Evolutionary conservation across 1,140 invertebrate species (phyloP).

Genomic region (Thrips palmi): DNA sequence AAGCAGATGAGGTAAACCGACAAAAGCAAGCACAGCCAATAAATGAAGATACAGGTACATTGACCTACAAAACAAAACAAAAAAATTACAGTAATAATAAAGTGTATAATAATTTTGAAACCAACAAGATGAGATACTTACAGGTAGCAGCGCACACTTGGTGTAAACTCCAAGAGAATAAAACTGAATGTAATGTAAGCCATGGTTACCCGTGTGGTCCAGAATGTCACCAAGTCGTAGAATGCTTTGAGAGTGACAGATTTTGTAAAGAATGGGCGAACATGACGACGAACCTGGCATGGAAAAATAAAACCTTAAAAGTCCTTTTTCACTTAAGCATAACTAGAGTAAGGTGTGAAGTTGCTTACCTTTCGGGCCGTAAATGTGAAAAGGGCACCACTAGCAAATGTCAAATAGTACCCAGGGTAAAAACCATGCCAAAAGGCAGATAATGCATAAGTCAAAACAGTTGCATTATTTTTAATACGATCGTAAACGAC

Average conservation of each 20-base stretch:
- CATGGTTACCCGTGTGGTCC: slow-evolving; percentile 61
- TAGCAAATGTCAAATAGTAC: slow-evolving; percentile 89
- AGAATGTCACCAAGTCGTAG: slow-evolving; percentile 61
- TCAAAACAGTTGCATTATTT: slow-evolving; percentile 35
- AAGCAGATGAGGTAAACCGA: slow-evolving; percentile 27
- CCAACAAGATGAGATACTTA: slow-evolving; percentile 26
- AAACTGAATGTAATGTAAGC: slow-evolving; percentile 79
- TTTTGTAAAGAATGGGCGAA: slow-evolving; percentile 57
- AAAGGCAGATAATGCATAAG: slow-evolving; percentile 75
- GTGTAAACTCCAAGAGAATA: slow-evolving; percentile 63
- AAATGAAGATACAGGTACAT: slow-evolving; percentile 38
- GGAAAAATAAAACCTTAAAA: slow-evolving; percentile 13
- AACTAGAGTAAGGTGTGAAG: slow-evolving; percentile 6
- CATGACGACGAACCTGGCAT: slow-evolving; percentile 42
- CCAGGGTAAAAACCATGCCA: slow-evolving; percentile 98
- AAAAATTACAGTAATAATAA: slow-evolving; percentile 5
- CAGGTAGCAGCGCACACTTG: slow-evolving; percentile 42
- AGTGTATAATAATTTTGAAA: not conserved
- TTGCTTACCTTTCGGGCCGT: slow-evolving; percentile 53
- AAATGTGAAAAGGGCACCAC: slow-evolving; percentile 69
- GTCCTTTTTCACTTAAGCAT: not conserved
- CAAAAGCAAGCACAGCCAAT: slow-evolving; percentile 29
- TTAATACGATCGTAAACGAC: slow-evolving; percentile 69
- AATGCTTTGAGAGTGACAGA: slow-evolving; percentile 38
- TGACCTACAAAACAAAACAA: slow-evolving; percentile 23